Base-by-base conservation (phyloP, 2,113 vertebrate genomes). In the Beaufortia kweichowensis region DNA sequence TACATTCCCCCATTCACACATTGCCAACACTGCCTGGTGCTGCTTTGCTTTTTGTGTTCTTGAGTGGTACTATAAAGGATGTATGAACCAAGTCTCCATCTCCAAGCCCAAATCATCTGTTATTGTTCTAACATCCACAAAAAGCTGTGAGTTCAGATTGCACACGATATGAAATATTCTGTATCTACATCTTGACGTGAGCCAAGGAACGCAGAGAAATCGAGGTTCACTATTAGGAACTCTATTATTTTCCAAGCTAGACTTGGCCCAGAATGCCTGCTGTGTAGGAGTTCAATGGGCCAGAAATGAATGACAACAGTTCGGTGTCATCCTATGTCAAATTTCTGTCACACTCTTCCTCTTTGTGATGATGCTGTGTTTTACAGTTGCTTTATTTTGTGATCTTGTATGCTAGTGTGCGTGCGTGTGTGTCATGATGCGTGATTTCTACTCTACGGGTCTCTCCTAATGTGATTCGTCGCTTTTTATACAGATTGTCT, bases 61-160 rank as follows among this genome's bases (percentile, higher is more conserved):
- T 89, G 88, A 91, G 89, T 92, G 92, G 92, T 93, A 93, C 92
- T 93, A 93, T 90, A 91, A 88, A 81, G 90, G 91, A 91, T 88
- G 91, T 90, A 90, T 85, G 83, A 90, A 86, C 85, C 78, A 72
- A 80, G 81, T 85, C 84, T 87, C 84, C 86, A 83, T 74, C 76
- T 84, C 86, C 63, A 81, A 53, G 56, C 78, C 85, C 84, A 68
- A 26, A 84, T 77, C 74, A 56, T 64, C 79, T 57, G 74, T 69
- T 85, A 82, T 86, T 83, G 89, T 88, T 87, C 87, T 88, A 85
- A 89, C 85, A 88, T 89, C 90, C 91, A 87, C 87, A 79, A 85
- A 46, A 92, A 92, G 91, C 92, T 93, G 92, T 92, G 91, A 92
- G 84, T 90, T 90, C 85, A 83, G 63, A 84, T 86, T 83, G 85